Evolutionary conservation across 2,113 vertebrate genomes (phyloP), one percentile per base, ranked within the genome.

Genomic region (Xerus inauris): DNA sequence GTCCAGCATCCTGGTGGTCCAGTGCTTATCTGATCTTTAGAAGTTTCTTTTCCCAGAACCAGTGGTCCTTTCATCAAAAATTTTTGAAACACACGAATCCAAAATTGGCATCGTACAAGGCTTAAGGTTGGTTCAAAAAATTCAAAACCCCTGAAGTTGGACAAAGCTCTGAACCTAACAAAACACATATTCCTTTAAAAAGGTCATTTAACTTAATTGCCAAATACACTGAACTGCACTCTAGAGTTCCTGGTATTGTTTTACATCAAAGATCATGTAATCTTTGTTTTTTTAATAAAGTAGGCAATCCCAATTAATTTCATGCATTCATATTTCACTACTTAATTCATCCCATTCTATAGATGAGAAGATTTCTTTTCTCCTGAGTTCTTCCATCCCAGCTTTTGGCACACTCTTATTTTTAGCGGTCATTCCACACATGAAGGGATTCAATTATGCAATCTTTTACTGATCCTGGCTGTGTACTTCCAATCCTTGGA

Each of bases 61-160:
- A 45, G 32, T 6, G 32, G 32, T 81, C 12, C 14, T 96, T 94
- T 86, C 7, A 26, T 87, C 28, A 89, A 67, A 54, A 88, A 85
- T 57, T 91, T 86, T 86, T 67, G 38, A 94, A 91, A 89, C 26
- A 62, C 9, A 35, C 1, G 20, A 14, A 93, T 90, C n/a, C 81
- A 35, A 94, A 94, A 67, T 24, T 93, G 80, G 65, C 65, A 95
- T 38, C 2, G 0, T 42, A 11, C 17, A 95, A 95, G n/a, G 45
- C 72, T 94, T 89, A 89, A 87, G 32, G 54, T 47, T 87, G 26
- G 32, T 89, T 97, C 79, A 96, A 88, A 95, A 94, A 80, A 64
- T 88, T 94, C 79, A 93, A 89, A 95, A 84, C 13, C 65, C 54
- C 73, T 28, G 24, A 95, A 85, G 67, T 65, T 95, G 90, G 88